Conservation (phyloP, 2,113 vertebrate species). For the Lepus timidus region DNA sequence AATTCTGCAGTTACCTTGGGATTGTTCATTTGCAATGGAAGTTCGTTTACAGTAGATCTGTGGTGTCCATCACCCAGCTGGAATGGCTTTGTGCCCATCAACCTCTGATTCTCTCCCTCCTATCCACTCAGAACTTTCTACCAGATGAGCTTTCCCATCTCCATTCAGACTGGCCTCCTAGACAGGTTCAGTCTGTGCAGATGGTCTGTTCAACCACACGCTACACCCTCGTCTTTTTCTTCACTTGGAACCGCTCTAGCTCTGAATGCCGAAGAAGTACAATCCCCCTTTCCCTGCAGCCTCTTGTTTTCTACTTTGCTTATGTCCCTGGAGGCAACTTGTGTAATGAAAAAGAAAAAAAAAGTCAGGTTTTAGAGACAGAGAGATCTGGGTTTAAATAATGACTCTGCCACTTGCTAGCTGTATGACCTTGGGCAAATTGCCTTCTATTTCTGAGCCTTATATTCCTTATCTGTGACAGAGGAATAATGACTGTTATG, state of each 20-base stretch:
- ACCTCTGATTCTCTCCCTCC: neutral
- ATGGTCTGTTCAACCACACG: neutral
- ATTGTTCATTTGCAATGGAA: neutral
- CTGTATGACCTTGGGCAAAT: neutral
- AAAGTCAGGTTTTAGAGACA: neutral
- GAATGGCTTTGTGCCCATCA: neutral
- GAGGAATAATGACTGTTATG: too few relatives aligned
- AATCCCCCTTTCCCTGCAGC: neutral
- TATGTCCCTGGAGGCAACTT: neutral
- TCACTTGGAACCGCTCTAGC: neutral
- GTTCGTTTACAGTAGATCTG: neutral
- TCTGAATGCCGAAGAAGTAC: neutral
- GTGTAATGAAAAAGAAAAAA: neutral
- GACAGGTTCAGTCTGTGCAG: neutral
- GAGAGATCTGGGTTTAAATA: slow-evolving; percentile 45
- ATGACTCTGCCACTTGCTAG: neutral
- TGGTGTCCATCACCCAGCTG: neutral
- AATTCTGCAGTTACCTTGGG: neutral
- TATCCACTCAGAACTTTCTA: neutral
- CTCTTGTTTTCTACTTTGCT: slow-evolving; percentile 28
- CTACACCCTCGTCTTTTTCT: neutral
- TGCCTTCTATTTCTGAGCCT: neutral
- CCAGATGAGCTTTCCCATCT: neutral
- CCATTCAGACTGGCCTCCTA: neutral
- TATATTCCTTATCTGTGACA: neutral